A percentile compares a stretch with the other conserved stretches of the same genome.
phyloP scores from a whole-genome alignment of 2,797 vertebrate genomes.

The Spheniscus humboldti region DNA sequence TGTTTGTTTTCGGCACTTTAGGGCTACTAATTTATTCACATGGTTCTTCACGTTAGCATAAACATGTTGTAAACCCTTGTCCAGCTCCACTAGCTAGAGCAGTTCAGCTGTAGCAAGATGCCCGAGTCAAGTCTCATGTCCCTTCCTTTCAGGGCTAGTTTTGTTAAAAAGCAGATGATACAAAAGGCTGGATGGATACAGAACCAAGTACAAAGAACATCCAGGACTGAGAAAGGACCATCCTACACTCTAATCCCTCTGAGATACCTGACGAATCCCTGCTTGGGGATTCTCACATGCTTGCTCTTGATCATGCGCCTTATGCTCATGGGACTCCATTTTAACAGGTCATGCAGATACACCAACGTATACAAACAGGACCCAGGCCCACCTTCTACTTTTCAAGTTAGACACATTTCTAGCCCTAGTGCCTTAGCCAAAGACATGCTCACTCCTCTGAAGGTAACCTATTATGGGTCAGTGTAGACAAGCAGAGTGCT shows the following conservation, averaged over 20 bases:
- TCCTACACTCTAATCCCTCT: background rate
- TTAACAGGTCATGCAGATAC: background rate
- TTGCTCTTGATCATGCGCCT: accelerated
- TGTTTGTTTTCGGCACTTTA: background rate
- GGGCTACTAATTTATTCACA: background rate
- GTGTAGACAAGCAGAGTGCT: background rate
- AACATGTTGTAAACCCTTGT: background rate
- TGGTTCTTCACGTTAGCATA: background rate
- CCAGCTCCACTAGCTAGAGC: background rate
- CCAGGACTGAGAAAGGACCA: background rate
- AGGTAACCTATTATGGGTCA: accelerated
- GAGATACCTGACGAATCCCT: background rate
- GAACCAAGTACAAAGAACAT: background rate
- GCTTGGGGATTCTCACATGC: background rate
- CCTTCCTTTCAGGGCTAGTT: background rate
- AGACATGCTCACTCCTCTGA: background rate
- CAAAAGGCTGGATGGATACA: background rate
- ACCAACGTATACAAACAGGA: background rate
- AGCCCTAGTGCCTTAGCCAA: background rate
- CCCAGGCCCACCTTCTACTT: background rate
- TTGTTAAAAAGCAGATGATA: background rate
- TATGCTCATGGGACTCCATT: background rate
- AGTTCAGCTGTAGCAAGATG: background rate
- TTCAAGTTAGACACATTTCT: background rate
- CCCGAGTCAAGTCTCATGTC: background rate